Evolutionary conservation across 2,113 vertebrate species (phyloP).

Genomic region (Centropus bengalensis): DNA sequence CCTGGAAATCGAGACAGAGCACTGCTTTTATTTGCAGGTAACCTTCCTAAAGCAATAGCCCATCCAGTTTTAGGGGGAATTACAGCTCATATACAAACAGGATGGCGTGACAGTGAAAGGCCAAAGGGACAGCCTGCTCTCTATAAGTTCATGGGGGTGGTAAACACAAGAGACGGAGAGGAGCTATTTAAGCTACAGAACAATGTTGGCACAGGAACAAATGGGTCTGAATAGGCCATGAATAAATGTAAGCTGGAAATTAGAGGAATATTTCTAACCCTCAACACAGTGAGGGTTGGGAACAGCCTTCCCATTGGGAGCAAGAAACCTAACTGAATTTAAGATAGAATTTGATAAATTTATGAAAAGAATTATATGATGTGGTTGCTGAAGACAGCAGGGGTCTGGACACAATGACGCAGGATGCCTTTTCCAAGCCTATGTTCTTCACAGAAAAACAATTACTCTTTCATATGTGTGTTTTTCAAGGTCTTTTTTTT

Average conservation of each 20-base stretch:
- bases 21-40: not conserved
- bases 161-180: constrained; percentile 43
- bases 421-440: constrained; percentile 42
- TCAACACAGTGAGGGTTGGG: constrained; percentile 51
- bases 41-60: not conserved
- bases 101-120: not conserved
- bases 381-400: constrained; percentile 62
- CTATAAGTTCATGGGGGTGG: constrained; percentile 42
- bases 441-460: constrained; percentile 49
- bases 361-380: constrained; percentile 58
- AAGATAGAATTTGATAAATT: constrained; percentile 64
- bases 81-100: not conserved
- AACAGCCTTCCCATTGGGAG: constrained; percentile 39
- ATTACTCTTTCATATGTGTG: constrained; percentile 30
- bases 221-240: constrained; percentile 51
- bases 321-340: constrained; percentile 42
- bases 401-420: constrained; percentile 61
- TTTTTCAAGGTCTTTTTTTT: constrained; percentile 6
- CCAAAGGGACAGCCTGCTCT: constrained; percentile 58
- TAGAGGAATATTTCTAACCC: constrained; percentile 64
- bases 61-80: not conserved
- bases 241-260: constrained; percentile 65
- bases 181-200: constrained; percentile 65
- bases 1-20: not conserved
- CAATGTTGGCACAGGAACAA: constrained; percentile 73